These are phyloP conservation scores for Hapalemur alaotrensis DNA, from an alignment of 2,797 vertebrate genomes.

Conservation along the genomic window DNA sequence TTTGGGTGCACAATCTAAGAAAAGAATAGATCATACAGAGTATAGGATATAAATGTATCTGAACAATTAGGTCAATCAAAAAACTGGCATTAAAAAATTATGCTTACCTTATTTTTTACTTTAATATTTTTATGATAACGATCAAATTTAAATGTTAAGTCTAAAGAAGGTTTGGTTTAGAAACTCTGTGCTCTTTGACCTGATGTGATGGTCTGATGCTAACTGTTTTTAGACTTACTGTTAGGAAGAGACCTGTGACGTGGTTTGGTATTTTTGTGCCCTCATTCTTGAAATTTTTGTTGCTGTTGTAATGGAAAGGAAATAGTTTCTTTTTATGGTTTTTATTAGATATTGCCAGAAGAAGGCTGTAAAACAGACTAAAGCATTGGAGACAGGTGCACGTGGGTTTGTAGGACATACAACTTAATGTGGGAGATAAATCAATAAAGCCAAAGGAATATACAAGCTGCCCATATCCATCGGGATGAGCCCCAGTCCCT, in stretches of 20 bases:
- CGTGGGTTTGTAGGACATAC: neutral
- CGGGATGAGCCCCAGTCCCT: neutral
- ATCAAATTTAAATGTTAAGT: neutral
- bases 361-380: constrained; percentile 3
- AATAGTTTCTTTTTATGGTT: constrained; percentile 63
- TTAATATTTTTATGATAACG: constrained; percentile 25
- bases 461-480: neutral
- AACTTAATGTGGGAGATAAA: neutral
- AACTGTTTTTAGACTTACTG: constrained; percentile 42
- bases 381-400: constrained; percentile 42
- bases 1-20: constrained; percentile 11
- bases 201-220: constrained; percentile 25
- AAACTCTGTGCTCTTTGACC: neutral
- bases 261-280: constrained; percentile 49
- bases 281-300: constrained; percentile 68
- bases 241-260: constrained; percentile 43
- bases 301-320: constrained; percentile 67
- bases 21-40: constrained; percentile 18
- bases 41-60: neutral
- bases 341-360: constrained; percentile 52
- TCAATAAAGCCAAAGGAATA: neutral
- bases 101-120: neutral
- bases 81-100: constrained; percentile 18
- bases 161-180: constrained; percentile 27
- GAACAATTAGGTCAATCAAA: neutral